Base-by-base conservation (phyloP, 2,888 invertebrate genomes). In the Slavum lentiscoides region DNA sequence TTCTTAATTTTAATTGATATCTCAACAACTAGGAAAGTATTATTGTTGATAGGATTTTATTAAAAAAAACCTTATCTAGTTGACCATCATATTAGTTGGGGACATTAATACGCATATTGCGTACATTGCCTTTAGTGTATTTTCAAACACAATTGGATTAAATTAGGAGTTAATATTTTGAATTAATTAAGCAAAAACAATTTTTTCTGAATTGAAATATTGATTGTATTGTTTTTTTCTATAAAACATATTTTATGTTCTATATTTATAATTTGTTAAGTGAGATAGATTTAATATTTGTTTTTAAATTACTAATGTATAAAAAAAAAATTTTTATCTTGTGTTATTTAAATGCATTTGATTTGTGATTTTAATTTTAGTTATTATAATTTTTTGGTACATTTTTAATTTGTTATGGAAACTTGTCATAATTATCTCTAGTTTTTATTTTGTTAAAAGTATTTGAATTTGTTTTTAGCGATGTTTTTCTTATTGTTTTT, bases 351-450 rank as follows among this genome's bases (percentile, higher is more conserved):
- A 75, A 75, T 75, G 37, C 55, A 58, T 75, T 67, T 75, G 58
- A 67, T 75, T 75, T 75, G 75, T 75, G 75, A 75, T 73, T 75
- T 75, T 75, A 75, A 23, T 67, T 67, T 67, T 67, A 75, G 55
- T 67, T 43, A 53, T 62, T 37, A 61, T 23, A 59, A 21, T 64
- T 37, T 64, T 64, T 53, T 30, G 62, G 7, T 15, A n/a, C 0
- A 21, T 64, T 53, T 64, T 73, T 30, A 39, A 55, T 66, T 30
- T 74, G 37, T 55, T 74, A 39, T 55, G 74, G 53, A 17, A 9
- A 64, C 37, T 74, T 64, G 13, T 8, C 37, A n/a, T 55, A 37
- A n/a, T 70, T 23, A n/a, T 37, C 37, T 70, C n/a, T 23, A 23
- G 6, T 19, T 70, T 53, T 30, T n/a, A 37, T 58, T n/a, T 13